Evolutionary conservation across 2,113 vertebrate species (phyloP), one percentile per base, ranked within the genome.

Genomic region (Pachypanchax playfairii): DNA sequence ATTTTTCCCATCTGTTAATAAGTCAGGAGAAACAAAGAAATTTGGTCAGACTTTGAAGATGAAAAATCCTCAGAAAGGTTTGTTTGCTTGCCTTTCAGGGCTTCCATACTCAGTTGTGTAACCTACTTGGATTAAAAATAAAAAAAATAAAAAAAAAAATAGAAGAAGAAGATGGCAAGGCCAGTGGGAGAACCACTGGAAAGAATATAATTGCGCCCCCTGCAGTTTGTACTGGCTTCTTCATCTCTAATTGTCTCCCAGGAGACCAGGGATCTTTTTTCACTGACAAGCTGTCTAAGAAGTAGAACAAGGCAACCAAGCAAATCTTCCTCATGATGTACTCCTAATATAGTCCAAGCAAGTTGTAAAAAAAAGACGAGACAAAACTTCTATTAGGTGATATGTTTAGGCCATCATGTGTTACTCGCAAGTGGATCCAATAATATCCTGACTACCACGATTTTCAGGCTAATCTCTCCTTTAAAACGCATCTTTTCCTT

Each of bases 241-340:
- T 49, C 70, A 53, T 65, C 64, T 82, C 56, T 87, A 85, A 88
- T 87, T 85, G 77, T 82, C 73, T 76, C 87, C 82, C 80, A 52
- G 64, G 84, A 86, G 84, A 82, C 53, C 20, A 39, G 28, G 25
- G 26, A 49, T 70, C 21, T 59, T 72, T 54, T 63, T 42, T 42
- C n/a, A 29, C 69, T 73, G 79, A 78, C 80, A 83, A 55, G 54
- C 70, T 77, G 75, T 80, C 77, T 73, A 69, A 80, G 63, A 53
- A 36, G 49, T 64, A 69, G 22, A 68, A 48, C 47, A 44, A 68
- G 69, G 57, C 33, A 75, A 31, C 65, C 63, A 36, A 66, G 82
- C 67, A 70, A 14, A 70, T 65, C 48, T 47, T 31, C 70, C 53
- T 51, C 8, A 56, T 75, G 24, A 83, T 68, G 25, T 28, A 31